Evolutionary conservation across 2,888 invertebrate species (phyloP), one percentile per base, ranked within the genome.

Genomic region (Muscina levida): DNA sequence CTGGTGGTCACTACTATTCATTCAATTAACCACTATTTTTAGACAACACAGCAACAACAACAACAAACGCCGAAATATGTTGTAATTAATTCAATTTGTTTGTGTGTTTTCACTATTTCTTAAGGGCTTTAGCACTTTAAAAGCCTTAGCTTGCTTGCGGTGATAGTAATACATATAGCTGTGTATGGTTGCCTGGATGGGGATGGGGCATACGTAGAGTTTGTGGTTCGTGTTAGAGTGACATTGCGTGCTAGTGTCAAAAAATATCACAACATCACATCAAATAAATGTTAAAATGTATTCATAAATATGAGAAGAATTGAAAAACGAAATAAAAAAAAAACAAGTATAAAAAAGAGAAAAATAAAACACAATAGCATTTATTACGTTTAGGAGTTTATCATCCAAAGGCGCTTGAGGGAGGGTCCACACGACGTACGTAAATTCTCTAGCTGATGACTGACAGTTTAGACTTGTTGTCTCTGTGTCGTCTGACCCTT

Each of bases 231-330:
- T 53, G 19, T 68, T 72, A 65, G 76, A 84, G 79, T 79, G 82
- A 82, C 85, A 84, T 87, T 85, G 88, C 87, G 89, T 90, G 89
- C 87, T 88, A 88, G 89, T 89, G 89, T 89, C 89, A 90, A 88
- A 85, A 88, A 87, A 89, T 89, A 89, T 90, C 89, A 90, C 89
- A 90, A 89, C 88, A 90, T 89, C 88, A 89, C 89, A 89, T 89
- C 90, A 89, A 89, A 89, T 88, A 89, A 88, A 89, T 87, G 87
- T 88, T 87, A 86, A 87, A 86, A 71, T 71, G 46, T 65, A 53
- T 65, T 59, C 53, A 67, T 62, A 62, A 48, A 59, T 51, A 39
- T 22, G 42, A 62, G 62, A 62, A 17, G 48, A 70, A 62, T 62
- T 62, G 62, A 62, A 62, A 62, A 62, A 42, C 19, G 31, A 44